These are phyloP conservation scores for Vesta saturnalis DNA, from an alignment of 2,888 invertebrate genomes.

Conservation along the genomic window DNA sequence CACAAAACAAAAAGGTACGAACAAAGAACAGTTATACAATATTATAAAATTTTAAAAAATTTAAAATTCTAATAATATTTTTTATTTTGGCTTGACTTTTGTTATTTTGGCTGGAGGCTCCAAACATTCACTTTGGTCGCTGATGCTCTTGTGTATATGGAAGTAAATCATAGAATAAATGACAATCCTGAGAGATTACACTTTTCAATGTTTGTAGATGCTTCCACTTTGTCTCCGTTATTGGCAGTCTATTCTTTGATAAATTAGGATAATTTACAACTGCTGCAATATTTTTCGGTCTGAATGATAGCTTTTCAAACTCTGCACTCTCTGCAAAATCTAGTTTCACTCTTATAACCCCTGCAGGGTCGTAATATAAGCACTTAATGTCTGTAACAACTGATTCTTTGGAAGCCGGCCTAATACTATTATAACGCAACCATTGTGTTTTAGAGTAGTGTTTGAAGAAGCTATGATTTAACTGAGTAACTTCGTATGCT, in stretches of 20 bases:
- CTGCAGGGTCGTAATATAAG: neutral
- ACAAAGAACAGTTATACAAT: no score
- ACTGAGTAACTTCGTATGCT: neutral
- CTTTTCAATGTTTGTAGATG: constrained; percentile 9
- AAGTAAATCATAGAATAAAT: neutral
- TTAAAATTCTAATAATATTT: no score
- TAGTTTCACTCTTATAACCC: neutral
- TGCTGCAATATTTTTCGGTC: neutral
- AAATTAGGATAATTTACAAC: neutral
- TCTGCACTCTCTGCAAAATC: constrained; percentile 18
- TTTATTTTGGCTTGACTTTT: no score
- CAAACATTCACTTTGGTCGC: no score
- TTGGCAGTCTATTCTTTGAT: neutral
- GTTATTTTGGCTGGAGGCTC: no score
- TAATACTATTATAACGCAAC: neutral
- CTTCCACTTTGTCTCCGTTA: neutral
- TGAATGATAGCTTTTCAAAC: neutral
- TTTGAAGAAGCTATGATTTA: constrained; percentile 8
- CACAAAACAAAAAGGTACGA: no score
- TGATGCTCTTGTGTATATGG: neutral
- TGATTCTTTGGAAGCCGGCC: constrained; percentile 7
- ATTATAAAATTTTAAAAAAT: no score
- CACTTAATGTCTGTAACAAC: constrained; percentile 8
- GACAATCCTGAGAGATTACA: neutral
- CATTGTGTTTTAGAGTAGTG: neutral